Percentiles rank a stretch among this genome's conserved stretches.
phyloP scores from a whole-genome alignment of 2,888 invertebrate genomes.

The Hirtodrosophila cameraria region DNA sequence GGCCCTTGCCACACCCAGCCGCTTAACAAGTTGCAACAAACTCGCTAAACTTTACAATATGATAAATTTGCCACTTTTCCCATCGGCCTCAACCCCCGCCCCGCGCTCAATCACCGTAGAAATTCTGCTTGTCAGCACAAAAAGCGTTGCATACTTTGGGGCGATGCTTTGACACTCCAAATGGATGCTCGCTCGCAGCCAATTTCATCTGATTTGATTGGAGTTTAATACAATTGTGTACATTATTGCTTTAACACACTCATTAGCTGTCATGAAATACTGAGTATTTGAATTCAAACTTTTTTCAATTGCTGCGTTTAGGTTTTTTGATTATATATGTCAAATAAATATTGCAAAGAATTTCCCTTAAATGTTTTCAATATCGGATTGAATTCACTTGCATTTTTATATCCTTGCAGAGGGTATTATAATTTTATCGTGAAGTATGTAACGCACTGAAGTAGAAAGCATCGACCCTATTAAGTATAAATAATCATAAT shows the following conservation, averaged over 20 bases:
- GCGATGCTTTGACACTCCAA: constrained; percentile 15
- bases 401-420: no score
- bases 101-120: not conserved
- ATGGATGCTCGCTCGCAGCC: constrained; percentile 5
- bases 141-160: constrained; percentile 72
- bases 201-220: constrained; percentile 21
- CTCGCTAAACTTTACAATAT: constrained; percentile 50
- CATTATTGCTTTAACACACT: not conserved
- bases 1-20: constrained; percentile 29
- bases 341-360: no score
- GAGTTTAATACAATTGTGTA: constrained; percentile 2
- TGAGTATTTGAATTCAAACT: not conserved
- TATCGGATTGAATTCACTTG: no score
- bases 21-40: constrained; percentile 64
- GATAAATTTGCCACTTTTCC: constrained; percentile 68
- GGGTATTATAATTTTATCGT: no score
- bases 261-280: not conserved
- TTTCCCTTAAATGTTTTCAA: no score
- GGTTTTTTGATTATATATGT: no score
- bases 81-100: constrained; percentile 13
- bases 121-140: constrained; percentile 23
- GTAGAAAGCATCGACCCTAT: no score
- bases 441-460: no score
- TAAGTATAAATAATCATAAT: no score
- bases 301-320: no score